Base-by-base conservation (phyloP, 2,113 vertebrate species). In the Varanus komodoensis region DNA sequence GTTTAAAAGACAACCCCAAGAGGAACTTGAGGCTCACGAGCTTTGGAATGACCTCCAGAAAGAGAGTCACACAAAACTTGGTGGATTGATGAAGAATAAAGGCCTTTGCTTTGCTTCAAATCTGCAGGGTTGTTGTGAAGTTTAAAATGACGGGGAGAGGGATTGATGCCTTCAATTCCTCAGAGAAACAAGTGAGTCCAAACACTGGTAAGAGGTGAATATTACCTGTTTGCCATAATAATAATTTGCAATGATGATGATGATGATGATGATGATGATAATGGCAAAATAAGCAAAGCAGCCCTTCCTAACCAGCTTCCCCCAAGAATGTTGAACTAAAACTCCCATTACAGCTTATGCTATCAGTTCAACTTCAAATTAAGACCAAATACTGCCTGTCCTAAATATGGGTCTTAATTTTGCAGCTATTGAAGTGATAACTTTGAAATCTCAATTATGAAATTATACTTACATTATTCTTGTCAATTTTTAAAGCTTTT, bases 1-100 rank as follows among this genome's bases (percentile, higher is more conserved):
- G 1, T 87, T 88, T 64, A 34, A 93, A 29, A 57, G 21, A 15
- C 79, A 91, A 8, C 27, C 44, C 91, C 83, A 78, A 79, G 1
- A 57, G 8, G n/a, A 78, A 81, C 54, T 86, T 75, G 29, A 52
- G 78, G n/a, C 75, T 54, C 21, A 1, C 38, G 2, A n/a, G 12
- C 7, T 92, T 89, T 11, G 52, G 57, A 1, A 88, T 89, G 88
- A 0, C 82, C 27, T 64, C n/a, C 64, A 68, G 61, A 15, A 87
- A 80, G 71, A 90, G 64, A 74, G 19, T 79, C 8, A 1, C 9
- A 8, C 11, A 54, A 11, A 29, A 38, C 83, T 85, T 50, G 19
- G 17, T 69, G 6, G 0, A 78, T 82, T 21, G 77, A 17, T 25
- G 69, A 77, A 78, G 4, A 67, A 3, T 71, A 67, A 89, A 83